These are phyloP conservation scores for Phocoena phocoena DNA, from an alignment of 2,113 vertebrate species.

Conservation along the genomic window DNA sequence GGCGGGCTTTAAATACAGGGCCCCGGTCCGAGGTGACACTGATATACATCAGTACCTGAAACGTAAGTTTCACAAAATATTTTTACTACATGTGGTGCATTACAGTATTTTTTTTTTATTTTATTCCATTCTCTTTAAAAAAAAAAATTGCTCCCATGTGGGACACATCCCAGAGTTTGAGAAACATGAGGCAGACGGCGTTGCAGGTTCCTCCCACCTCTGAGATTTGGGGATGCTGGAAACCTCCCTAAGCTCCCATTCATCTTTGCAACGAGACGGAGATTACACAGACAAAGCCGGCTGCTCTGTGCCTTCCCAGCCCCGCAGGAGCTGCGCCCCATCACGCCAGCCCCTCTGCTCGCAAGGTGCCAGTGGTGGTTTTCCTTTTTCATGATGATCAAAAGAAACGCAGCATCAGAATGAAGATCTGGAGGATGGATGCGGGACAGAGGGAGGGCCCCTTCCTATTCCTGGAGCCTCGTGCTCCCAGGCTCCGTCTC, in stretches of 20 bases:
- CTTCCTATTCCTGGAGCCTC: not conserved
- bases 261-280: not conserved
- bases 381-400: not conserved
- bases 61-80: not conserved
- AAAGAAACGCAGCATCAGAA: not conserved
- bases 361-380: fast-evolving
- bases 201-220: not conserved
- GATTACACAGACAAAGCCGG: not conserved
- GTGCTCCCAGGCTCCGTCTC: not conserved
- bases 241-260: not conserved
- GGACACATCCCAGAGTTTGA: not conserved
- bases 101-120: not conserved
- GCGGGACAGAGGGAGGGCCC: not conserved
- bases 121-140: not conserved
- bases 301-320: not conserved
- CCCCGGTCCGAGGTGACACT: fast-evolving
- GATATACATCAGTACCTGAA: not conserved
- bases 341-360: not conserved
- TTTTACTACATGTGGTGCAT: not conserved
- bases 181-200: not conserved
- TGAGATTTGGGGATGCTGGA: not conserved
- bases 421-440: not conserved
- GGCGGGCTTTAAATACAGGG: not conserved
- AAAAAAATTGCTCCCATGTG: not conserved
- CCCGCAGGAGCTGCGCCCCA: fast-evolving